Evolutionary conservation across 2,113 vertebrate genomes (phyloP).

Genomic region (Apodemus speciosus): DNA sequence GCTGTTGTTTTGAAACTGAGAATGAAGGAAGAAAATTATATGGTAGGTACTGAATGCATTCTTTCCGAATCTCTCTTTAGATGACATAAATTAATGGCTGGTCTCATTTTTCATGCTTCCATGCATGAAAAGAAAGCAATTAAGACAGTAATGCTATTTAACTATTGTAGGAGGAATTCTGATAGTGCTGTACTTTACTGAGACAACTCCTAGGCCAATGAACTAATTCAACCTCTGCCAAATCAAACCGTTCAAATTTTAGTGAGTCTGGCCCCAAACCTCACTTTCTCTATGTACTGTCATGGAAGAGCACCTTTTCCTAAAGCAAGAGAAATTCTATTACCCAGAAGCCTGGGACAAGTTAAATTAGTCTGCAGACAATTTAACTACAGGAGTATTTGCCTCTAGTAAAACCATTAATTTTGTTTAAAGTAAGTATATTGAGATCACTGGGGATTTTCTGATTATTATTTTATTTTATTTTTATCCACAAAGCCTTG

Average conservation of each 20-base stretch:
- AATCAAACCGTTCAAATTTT: conserved; percentile 56
- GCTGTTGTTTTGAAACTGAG: conserved; percentile 70
- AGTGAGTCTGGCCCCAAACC: conserved; percentile 38
- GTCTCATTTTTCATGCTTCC: conserved; percentile 65
- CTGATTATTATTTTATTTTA: background rate
- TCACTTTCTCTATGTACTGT: conserved; percentile 48
- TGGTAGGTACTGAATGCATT: conserved; percentile 57
- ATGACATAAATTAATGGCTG: conserved; percentile 75
- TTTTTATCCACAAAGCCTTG: conserved; percentile 44
- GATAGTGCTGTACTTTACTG: conserved; percentile 36
- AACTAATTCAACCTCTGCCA: conserved; percentile 57
- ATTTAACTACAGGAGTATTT: conserved; percentile 59
- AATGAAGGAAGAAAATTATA: conserved; percentile 73
- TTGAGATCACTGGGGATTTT: conserved; percentile 45
- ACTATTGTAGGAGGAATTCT: conserved; percentile 66
- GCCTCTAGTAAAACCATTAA: conserved; percentile 64
- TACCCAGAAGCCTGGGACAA: conserved; percentile 19
- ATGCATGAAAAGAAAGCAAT: conserved; percentile 70
- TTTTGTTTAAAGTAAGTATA: conserved; percentile 71
- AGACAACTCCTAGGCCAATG: conserved; percentile 10
- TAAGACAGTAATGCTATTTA: conserved; percentile 72
- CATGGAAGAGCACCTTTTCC: conserved; percentile 43
- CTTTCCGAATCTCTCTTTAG: conserved; percentile 65
- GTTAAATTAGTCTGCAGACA: conserved; percentile 64
- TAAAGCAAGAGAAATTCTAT: conserved; percentile 69